phyloP scores from a whole-genome alignment of 1,140 invertebrate genomes.

The Pogonus chalceus region DNA sequence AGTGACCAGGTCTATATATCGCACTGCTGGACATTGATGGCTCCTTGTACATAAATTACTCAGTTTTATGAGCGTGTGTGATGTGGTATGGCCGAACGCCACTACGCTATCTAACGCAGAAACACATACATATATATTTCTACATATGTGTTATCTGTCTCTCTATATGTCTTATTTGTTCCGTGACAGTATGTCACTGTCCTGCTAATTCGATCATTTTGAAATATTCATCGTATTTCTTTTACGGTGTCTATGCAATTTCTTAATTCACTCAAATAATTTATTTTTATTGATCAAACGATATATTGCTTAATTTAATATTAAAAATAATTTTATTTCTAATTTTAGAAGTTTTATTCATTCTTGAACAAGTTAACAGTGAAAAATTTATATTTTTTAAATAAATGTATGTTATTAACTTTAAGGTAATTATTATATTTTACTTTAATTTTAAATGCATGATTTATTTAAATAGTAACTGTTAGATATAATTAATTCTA shows the following conservation, averaged over 20 bases:
- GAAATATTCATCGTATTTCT: too few species aligned
- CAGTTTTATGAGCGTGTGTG: conserved; percentile 17
- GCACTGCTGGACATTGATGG: conserved; percentile 23
- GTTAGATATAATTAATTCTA: too few species aligned
- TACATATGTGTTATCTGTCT: too few species aligned
- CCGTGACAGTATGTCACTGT: not conserved
- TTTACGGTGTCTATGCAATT: too few species aligned
- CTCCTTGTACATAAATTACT: conserved; percentile 30
- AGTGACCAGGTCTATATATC: not conserved
- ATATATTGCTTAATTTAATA: not conserved
- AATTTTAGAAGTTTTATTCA: too few species aligned
- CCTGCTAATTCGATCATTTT: not conserved
- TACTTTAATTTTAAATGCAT: not conserved
- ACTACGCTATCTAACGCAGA: too few species aligned
- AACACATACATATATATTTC: too few species aligned
- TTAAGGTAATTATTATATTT: too few species aligned
- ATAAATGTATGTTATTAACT: too few species aligned
- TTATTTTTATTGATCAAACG: not conserved
- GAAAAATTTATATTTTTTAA: too few species aligned
- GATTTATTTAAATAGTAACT: too few species aligned
- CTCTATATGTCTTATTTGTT: not conserved
- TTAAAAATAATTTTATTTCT: not conserved
- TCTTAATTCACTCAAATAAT: too few species aligned
- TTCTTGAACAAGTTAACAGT: not conserved
- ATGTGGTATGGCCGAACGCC: not conserved